Conservation (phyloP, 2,113 vertebrate genomes). For the Neogale vison region DNA sequence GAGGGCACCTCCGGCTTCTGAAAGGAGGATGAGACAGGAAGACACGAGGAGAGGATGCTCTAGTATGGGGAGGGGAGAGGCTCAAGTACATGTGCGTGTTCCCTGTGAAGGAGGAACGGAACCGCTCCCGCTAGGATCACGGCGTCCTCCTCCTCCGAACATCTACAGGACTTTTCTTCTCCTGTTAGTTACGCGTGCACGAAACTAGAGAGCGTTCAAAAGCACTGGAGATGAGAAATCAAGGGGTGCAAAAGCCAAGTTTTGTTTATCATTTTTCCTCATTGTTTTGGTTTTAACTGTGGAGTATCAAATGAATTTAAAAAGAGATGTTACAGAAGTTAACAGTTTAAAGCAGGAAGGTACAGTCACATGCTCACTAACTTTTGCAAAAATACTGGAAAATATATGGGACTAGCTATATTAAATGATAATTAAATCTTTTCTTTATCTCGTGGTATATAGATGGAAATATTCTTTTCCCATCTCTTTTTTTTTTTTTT, state of each 20-base stretch:
- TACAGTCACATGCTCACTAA: background rate
- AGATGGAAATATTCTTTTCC: background rate
- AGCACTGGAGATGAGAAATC: background rate
- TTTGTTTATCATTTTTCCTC: background rate
- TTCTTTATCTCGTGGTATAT: background rate
- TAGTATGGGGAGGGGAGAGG: no score
- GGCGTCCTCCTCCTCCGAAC: background rate
- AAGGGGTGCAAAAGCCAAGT: background rate
- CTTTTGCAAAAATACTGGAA: background rate
- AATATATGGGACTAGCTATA: background rate
- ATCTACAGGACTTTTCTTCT: background rate
- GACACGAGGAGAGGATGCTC: background rate
- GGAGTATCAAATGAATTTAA: background rate
- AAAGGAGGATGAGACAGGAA: background rate
- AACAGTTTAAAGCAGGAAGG: background rate
- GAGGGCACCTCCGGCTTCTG: background rate
- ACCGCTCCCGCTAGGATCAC: no score
- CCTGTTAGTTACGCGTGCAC: background rate
- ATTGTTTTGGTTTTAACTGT: background rate
- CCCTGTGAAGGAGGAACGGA: background rate
- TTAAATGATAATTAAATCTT: background rate
- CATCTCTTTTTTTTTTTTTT: background rate
- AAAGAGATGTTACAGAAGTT: background rate
- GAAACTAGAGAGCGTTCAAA: background rate
- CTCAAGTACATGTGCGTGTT: background rate